A percentile compares a stretch with the other conserved stretches of the same genome.
Conservation (phyloP, 2,113 vertebrate species). For the Willisornis vidua region DNA sequence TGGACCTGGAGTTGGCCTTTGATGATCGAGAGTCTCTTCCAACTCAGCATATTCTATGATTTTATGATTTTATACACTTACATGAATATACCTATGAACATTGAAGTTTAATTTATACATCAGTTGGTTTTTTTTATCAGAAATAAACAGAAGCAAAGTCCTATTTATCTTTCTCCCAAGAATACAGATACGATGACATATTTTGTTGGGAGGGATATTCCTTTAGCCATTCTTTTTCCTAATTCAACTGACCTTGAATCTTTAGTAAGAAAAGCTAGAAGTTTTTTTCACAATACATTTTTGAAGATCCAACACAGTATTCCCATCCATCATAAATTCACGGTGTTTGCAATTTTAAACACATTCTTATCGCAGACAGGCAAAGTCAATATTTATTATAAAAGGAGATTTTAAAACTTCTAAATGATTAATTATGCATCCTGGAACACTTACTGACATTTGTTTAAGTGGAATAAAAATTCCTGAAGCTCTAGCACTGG, state of each 20-base stretch:
- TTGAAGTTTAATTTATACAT: background rate
- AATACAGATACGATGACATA: background rate
- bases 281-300: background rate
- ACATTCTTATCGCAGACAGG: background rate
- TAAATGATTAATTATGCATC: constrained; percentile 24
- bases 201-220: background rate
- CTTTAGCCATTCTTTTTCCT: background rate
- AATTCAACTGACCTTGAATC: background rate
- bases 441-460: background rate
- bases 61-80: background rate
- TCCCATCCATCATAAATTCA: background rate
- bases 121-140: background rate
- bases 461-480: background rate
- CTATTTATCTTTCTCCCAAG: background rate
- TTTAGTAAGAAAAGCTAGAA: background rate
- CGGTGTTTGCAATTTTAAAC: background rate
- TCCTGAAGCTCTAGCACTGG: background rate
- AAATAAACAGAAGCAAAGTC: background rate
- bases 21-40: background rate
- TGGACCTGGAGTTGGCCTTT: accelerated
- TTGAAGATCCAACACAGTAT: background rate
- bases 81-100: background rate
- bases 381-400: constrained; percentile 37
- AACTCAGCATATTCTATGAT: background rate
- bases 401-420: background rate